A percentile compares a stretch with the other conserved stretches of the same genome.
Evolutionary conservation across 2,113 vertebrate genomes (phyloP).

Genomic region (Uria lomvia): DNA sequence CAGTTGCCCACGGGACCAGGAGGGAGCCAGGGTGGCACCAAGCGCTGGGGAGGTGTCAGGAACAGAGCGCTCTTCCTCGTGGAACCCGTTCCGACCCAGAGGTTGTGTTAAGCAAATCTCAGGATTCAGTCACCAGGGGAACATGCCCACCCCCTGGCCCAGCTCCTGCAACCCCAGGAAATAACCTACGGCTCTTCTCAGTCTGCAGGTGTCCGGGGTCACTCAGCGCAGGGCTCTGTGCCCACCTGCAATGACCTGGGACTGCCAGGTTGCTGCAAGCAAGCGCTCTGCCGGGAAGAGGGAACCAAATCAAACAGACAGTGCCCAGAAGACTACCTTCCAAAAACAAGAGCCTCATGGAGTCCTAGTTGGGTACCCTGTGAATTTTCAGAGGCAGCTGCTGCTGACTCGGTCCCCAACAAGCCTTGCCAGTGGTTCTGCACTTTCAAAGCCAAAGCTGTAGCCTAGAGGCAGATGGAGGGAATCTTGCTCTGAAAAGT

Average conservation of each 20-base stretch:
- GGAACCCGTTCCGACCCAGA: background rate
- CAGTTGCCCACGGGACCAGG: background rate
- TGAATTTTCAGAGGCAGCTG: background rate
- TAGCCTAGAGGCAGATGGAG: background rate
- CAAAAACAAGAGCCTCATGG: background rate
- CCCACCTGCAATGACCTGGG: background rate
- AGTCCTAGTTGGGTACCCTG: background rate
- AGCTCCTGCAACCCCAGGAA: background rate
- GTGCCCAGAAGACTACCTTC: background rate
- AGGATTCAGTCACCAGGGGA: background rate
- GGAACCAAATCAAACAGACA: background rate
- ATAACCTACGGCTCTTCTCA: background rate
- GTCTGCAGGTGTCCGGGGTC: background rate
- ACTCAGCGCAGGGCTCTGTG: background rate
- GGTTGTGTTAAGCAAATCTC: background rate
- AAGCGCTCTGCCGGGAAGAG: background rate
- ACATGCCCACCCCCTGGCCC: background rate
- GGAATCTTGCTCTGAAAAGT: background rate
- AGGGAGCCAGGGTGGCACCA: background rate
- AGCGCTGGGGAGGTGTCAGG: background rate
- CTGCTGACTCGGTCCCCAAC: background rate
- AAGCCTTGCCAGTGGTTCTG: background rate
- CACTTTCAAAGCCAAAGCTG: background rate
- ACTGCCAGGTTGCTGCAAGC: background rate
- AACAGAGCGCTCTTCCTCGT: background rate